Base-by-base conservation (phyloP, 2,888 invertebrate genomes). In the Hirtodrosophila alboralis region DNA sequence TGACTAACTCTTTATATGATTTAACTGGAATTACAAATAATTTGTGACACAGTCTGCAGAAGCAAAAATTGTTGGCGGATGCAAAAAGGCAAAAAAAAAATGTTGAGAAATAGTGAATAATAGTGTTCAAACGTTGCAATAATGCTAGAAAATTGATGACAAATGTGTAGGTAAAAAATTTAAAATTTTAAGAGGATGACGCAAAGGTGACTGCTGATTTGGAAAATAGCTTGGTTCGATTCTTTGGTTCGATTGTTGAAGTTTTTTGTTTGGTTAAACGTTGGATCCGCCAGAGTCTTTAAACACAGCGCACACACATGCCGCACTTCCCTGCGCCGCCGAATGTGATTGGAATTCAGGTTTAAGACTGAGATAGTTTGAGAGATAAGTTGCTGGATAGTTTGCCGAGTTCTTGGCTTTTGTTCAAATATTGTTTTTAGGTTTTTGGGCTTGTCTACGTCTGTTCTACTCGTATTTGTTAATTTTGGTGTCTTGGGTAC, bases 21-120 rank as follows among this genome's bases (percentile, higher is more conserved):
- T 18, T 18, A 18, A 4, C 18, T 18, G 5, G 18, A 18, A 18
- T 5, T 18, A 5, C 18, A 18, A 23, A 3, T 6, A 23, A 6
- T 23, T 23, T 8, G 23, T 7, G 6, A 23, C 8, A 23, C n/a
- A 10, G 10, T 5, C 5, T 40, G 27, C 41, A 18, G 9, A 8
- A 26, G 7, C 13, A 63, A 45, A 61, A 62, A 57, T 70, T 63
- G 63, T 81, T 81, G 81, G 78, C 84, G 76, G 70, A 78, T 73
- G 71, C 70, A 45, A 41, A 47, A 53, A 64, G 54, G 53, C 37
- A 76, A 59, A 34, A 18, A 23, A 23, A 23, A 1, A 6, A 23
- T 7, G 6, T 23, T 23, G 8, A 23, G 18, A 30, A 27, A 31
- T 31, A 9, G 26, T 5, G 28, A 28, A 21, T 31, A 10, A 26